Evolutionary conservation across 1,140 invertebrate species (phyloP), one percentile per base, ranked within the genome.

Genomic region (Caenorhabditis remanei): DNA sequence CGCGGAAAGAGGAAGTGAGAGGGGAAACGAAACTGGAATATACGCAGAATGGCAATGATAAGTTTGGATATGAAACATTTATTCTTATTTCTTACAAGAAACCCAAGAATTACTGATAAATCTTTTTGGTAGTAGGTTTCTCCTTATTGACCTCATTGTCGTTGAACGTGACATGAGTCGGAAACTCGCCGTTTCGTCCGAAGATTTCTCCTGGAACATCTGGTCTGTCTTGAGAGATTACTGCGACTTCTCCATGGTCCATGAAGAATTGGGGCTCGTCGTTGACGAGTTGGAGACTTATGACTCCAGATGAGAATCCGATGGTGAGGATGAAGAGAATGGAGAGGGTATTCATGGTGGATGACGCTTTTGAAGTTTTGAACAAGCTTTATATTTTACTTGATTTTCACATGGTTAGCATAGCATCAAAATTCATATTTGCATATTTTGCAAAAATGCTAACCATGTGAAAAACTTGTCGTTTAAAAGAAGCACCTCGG

Each of bases 1-100:
- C 79, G 79, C 79, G 55, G 32, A 43, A 83, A 55, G 79, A 56
- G 79, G 53, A 56, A 83, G 79, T 55, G 79, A 83, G 79, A 79
- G 48, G 41, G 13, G 43, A 21, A 24, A n/a, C n/a, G 41, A 53
- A 83, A 56, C 48, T 83, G 79, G 48, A 83, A 83, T 55, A 9
- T 32, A 53, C 3, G 19, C 53, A 40, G 21, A 43, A 43, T 7
- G 53, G 50, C 50, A 48, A 83, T 83, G 79, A 53, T 83, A 55
- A 83, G 79, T 53, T 56, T 83, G 79, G 50, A 16, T 53, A 53
- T 53, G 50, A 53, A 53, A 53, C 16, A 3, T 53, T 53, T 53
- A 53, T 8, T 53, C 5, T 14, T 11, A 53, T 53, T n/a, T 32
- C 32, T 13, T 53, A 13, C 56, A 58, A 58, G 16, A 58, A 40